phyloP scores from a whole-genome alignment of 2,888 invertebrate genomes.

The Physocephala rufipes region DNA sequence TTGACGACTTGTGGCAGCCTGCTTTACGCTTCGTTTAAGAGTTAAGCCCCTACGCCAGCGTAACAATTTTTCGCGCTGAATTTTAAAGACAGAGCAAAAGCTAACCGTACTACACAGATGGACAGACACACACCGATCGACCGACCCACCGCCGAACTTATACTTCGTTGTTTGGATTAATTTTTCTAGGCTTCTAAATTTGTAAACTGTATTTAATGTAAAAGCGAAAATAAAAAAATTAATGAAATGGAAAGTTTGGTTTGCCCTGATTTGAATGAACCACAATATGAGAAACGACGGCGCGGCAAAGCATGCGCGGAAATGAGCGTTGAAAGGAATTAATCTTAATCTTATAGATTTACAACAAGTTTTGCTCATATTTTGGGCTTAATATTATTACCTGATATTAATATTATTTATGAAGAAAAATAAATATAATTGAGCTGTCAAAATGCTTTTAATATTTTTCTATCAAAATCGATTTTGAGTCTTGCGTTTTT shows the following conservation, averaged over 20 bases:
- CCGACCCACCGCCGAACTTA: too few relatives aligned
- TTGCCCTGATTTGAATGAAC: too few relatives aligned
- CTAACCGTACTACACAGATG: too few relatives aligned
- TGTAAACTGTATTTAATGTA: too few relatives aligned
- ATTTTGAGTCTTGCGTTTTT: too few relatives aligned
- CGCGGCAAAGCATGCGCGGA: too few relatives aligned
- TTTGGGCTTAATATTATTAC: neutral
- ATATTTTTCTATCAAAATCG: too few relatives aligned
- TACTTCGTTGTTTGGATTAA: too few relatives aligned
- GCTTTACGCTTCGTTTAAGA: neutral
- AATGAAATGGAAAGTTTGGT: conserved; percentile 18
- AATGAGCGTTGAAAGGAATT: conserved; percentile 2
- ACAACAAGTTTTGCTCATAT: neutral
- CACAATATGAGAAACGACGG: too few relatives aligned
- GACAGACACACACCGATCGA: too few relatives aligned
- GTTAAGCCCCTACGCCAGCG: conserved; percentile 20
- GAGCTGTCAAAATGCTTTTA: conserved; percentile 8
- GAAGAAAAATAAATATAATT: too few relatives aligned
- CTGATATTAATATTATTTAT: neutral
- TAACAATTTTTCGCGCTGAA: conserved; percentile 18
- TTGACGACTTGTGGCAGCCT: neutral
- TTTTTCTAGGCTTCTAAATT: too few relatives aligned
- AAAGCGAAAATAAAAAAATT: conserved; percentile 5
- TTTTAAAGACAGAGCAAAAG: conserved; percentile 4
- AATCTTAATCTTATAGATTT: conserved; percentile 6